Conservation (phyloP, 2,888 invertebrate species). For the Lithodes maja region DNA sequence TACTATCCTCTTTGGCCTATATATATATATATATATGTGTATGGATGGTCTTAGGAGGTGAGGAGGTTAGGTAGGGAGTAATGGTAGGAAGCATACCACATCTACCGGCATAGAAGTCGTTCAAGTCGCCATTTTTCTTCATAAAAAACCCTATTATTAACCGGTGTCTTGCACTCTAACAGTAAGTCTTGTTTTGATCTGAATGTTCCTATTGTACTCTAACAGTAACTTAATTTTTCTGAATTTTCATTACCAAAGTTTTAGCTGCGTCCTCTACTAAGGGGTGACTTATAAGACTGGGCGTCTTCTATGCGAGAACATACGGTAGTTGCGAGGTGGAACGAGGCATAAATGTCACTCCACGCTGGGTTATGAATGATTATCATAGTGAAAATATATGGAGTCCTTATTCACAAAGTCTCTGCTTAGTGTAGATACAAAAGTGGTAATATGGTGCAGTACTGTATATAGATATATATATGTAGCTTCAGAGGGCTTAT, state of each 20-base stretch:
- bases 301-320: too few relatives aligned
- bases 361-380: not conserved
- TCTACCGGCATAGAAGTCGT: too few relatives aligned
- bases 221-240: too few relatives aligned
- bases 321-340: not conserved
- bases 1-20: not conserved
- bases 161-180: too few relatives aligned
- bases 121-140: too few relatives aligned
- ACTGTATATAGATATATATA: not conserved
- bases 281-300: too few relatives aligned
- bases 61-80: not conserved
- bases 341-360: not conserved
- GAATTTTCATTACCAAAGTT: too few relatives aligned
- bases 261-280: too few relatives aligned
- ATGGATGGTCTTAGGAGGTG: conserved; percentile 2
- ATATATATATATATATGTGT: not conserved
- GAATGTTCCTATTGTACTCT: too few relatives aligned
- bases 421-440: conserved; percentile 2
- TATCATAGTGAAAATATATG: conserved; percentile 8
- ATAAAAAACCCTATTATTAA: too few relatives aligned
- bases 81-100: not conserved
- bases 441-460: not conserved
- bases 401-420: not conserved
- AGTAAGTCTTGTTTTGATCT: too few relatives aligned
- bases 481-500: not conserved